Base-by-base conservation (phyloP, 2,888 invertebrate genomes). In the Tetropium fuscum region DNA sequence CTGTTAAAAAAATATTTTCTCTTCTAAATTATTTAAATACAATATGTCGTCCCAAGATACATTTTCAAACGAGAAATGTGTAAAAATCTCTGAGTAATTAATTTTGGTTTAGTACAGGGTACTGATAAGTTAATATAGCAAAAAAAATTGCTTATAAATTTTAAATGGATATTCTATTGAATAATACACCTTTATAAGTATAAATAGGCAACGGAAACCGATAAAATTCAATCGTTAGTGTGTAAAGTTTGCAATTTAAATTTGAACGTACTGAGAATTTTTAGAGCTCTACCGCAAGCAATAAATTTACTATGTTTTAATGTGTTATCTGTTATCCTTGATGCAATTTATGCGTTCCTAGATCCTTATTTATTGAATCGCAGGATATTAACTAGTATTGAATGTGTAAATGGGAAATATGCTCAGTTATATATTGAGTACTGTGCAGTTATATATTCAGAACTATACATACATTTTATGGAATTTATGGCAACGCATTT, bases 401-500 rank as follows among this genome's bases (percentile, higher is more conserved):
- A 34, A 16, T 43, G 7, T 44, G 27, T 44, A 27, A 27, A 16
- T 10, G 19, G 25, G 16, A 27, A 48, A 51, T 40, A 40, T 27
- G 36, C 13, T 51, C 55, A 22, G 44, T 44, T 45, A 18, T 54
- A 36, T 47, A 47, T 38, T 30, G 36, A 13, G 13, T 30, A 34
- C 5, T 15, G 13, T n/a, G n/a, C 6, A 66, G 69, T 68, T 70
- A 67, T 63, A 58, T 38, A 55, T 22, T 25, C 22, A 45, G 11
- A 32, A 13, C 11, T 34, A 43, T 63, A 60, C 61, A 59, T 67
- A n/a, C n/a, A 65, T 59, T 60, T 63, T 61, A 61, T 58, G 49
- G 41, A 58, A 40, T 68, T 68, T 68, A 68, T 64, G 54, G 55
- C 60, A 51, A 58, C 61, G 58, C 53, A 66, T 66, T 64, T 68